Percentiles rank a stretch among this genome's conserved stretches.
These are phyloP conservation scores for Platanista minor DNA, from an alignment of 2,113 vertebrate species.

Conservation along the genomic window DNA sequence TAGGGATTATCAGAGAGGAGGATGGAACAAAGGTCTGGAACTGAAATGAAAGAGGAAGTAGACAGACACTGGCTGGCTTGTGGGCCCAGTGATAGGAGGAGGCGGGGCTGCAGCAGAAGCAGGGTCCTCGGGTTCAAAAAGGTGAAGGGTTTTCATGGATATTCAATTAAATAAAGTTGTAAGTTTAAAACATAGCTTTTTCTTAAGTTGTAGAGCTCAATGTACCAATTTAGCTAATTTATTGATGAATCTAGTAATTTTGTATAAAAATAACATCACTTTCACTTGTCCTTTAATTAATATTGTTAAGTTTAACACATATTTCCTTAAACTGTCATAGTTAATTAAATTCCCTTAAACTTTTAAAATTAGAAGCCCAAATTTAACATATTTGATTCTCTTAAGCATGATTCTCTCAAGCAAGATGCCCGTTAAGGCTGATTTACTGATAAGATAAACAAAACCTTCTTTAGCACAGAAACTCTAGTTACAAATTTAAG, in stretches of 20 bases:
- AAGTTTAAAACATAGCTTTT: not conserved
- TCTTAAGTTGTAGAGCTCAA: not conserved
- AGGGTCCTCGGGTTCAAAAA: not conserved
- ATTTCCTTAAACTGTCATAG: not conserved
- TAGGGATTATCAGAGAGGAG: not conserved
- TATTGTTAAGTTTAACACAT: not conserved
- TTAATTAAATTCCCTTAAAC: not conserved
- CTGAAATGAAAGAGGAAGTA: not conserved
- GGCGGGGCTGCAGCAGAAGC: not conserved
- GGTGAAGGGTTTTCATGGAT: not conserved
- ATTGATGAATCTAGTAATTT: not conserved
- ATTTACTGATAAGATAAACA: not conserved
- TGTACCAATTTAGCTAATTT: not conserved
- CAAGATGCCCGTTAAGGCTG: not conserved
- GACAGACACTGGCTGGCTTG: not conserved
- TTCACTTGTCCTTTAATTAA: not conserved
- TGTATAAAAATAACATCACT: not conserved
- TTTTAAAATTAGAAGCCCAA: not conserved
- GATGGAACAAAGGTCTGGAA: not conserved
- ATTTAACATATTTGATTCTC: not conserved
- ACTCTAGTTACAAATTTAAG: not conserved
- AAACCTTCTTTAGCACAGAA: not conserved
- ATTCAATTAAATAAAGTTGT: not conserved
- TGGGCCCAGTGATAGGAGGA: not conserved
- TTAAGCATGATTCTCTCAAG: not conserved